A percentile compares a stretch with the other conserved stretches of the same genome.
phyloP scores from a whole-genome alignment of 1,140 invertebrate species.

The Hylyphantes graminicola region DNA sequence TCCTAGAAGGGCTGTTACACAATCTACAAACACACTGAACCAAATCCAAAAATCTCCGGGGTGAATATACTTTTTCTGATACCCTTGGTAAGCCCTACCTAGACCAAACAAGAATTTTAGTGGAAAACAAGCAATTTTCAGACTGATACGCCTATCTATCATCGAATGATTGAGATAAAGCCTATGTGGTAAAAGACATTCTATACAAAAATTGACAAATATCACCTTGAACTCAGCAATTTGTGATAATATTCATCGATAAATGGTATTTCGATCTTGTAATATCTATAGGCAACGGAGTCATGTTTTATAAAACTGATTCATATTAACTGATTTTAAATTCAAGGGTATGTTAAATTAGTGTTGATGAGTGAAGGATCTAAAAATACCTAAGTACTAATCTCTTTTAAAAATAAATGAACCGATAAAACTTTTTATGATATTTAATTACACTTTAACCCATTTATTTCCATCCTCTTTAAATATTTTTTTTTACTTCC shows the following conservation, averaged over 20 bases:
- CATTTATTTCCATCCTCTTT: too few species aligned
- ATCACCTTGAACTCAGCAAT: conserved; percentile 30
- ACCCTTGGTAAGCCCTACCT: conserved; percentile 11
- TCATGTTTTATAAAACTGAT: too few species aligned
- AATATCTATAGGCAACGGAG: too few species aligned
- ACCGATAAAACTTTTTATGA: too few species aligned
- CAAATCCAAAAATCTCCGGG: conserved; percentile 8
- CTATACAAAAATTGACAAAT: neutral
- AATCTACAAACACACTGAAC: conserved; percentile 1
- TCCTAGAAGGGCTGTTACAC: neutral
- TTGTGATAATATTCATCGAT: conserved; percentile 4
- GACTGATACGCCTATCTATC: neutral
- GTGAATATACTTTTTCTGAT: conserved; percentile 30
- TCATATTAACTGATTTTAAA: too few species aligned
- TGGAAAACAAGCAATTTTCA: neutral
- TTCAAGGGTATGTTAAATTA: too few species aligned
- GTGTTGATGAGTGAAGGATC: too few species aligned
- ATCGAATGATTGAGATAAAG: conserved; percentile 15
- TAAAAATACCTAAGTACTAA: too few species aligned
- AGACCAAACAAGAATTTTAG: neutral
- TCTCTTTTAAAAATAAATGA: too few species aligned
- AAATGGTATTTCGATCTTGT: neutral
- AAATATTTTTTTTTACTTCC: too few species aligned
- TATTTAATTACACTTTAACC: too few species aligned
- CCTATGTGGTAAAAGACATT: neutral